Conservation (phyloP, 2,113 vertebrate genomes). For the Rattus rattus region DNA sequence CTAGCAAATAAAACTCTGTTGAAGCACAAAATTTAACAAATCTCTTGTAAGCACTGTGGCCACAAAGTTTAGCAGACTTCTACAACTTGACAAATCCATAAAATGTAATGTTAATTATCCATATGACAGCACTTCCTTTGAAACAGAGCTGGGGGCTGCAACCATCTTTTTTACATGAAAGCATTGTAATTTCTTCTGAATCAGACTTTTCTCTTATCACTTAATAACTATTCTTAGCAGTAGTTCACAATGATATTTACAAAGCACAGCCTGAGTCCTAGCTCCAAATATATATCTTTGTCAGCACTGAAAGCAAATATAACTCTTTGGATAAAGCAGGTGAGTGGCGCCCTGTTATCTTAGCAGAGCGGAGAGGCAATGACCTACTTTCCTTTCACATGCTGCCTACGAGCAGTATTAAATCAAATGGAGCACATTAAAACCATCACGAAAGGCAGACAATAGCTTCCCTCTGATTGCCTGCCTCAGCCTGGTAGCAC, state of each 20-base stretch:
- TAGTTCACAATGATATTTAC: constrained; percentile 15
- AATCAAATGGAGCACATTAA: constrained; percentile 91
- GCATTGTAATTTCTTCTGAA: constrained; percentile 23
- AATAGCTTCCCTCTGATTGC: constrained; percentile 90
- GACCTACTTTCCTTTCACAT: constrained; percentile 83
- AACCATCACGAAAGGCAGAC: constrained; percentile 88
- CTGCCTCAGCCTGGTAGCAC: constrained; percentile 86
- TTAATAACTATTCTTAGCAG: constrained; percentile 47
- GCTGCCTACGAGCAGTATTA: constrained; percentile 87
- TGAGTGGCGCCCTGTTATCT: constrained; percentile 79
- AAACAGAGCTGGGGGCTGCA: background rate
- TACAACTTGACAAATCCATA: background rate
- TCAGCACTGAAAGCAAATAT: constrained; percentile 78
- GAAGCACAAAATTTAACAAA: background rate
- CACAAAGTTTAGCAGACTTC: background rate
- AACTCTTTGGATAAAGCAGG: constrained; percentile 75
- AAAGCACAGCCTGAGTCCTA: background rate
- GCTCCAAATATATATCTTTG: constrained; percentile 64
- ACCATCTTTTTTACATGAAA: background rate
- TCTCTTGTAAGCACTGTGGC: background rate
- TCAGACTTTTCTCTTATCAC: constrained; percentile 4
- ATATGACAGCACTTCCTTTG: background rate
- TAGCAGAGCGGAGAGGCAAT: constrained; percentile 72
- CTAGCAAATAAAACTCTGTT: background rate
- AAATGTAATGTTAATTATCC: background rate